Base-by-base conservation (phyloP, 2,797 vertebrate species). In the Loris lydekkerianus region DNA sequence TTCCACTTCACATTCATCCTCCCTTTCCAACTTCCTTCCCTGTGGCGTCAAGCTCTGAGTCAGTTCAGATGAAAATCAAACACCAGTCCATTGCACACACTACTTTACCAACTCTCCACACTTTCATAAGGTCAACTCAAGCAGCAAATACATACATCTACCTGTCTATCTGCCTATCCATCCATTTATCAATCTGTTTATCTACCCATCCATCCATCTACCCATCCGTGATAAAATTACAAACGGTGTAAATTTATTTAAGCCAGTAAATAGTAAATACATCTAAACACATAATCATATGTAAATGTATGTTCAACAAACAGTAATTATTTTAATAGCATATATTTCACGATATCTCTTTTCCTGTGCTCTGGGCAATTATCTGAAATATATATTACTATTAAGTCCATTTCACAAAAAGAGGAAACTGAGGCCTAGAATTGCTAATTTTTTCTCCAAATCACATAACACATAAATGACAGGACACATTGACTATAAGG, bases 301-400 rank as follows among this genome's bases (percentile, higher is more conserved):
- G 21, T 65, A 86, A 84, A 27, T 25, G 17, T n/a, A 83, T 56
- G 3, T 77, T 40, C 65, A 94, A 86, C 53, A 61, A 53, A 56
- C 8, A 46, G 15, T 69, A 10, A 83, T 49, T 58, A 37, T 82
- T 95, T 80, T 76, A 91, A 34, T 60, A 78, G 5, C 9, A 61
- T 27, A 3, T 60, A 77, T 93, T 92, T 93, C 9, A 81, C 49
- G 60, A 46, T n/a, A 25, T 58, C 7, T 61, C 1, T 21, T 88
- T 78, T 63, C 40, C 53, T 89, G 2, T 76, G 29, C 56, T 85
- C 37, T n/a, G 21, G 10, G 5, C 27, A 86, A 58, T 82, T 75
- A 85, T 20, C 61, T 60, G 14, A 87, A 81, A 56, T 23, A 70
- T 63, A 65, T 92, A 77, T 31, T 92, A 89, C 34, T 23, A 89